Base-by-base conservation (phyloP, 2,113 vertebrate genomes). In the Desmodus rotundus region DNA sequence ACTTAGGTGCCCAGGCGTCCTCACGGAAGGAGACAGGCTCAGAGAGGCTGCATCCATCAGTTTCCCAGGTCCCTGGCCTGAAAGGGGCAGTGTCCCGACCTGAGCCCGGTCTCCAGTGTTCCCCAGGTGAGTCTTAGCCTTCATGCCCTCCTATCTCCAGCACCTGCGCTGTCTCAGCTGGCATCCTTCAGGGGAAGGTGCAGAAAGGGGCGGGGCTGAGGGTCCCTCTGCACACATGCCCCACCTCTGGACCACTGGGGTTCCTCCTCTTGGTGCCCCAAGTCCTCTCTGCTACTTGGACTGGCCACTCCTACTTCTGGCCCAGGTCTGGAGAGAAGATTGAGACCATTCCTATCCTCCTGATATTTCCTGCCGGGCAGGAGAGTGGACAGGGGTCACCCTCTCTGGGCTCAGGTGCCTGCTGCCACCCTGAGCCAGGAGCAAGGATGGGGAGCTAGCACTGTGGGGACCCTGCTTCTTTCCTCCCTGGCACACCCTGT, bases 91-190 rank as follows among this genome's bases (percentile, higher is more conserved):
- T 26, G 38, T n/a, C 56, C 89, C 56, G 63, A 12, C 22, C 43
- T 10, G 41, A 70, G 19, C 36, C n/a, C 2, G 13, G n/a, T 4
- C 3, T 26, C 41, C 3, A 1, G 38, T 3, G 26, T 13, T 17
- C 26, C 11, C 24, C 9, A 20, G 54, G 52, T 8, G 20, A 41
- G 45, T 17, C 45, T 65, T n/a, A 16, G 0, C 33, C 16, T 1
- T 3, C 3, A 12, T 0, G 3, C 4, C 11, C 14, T 5, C 0
- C 15, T 6, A 41, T 26, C 81, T 65, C 83, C 54, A 12, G 2
- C 3, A 3, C 43, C 41, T 24, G 15, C 2, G 0, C 67, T 4
- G 9, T 5, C 47, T 45, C 0, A 0, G 7, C 28, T 19, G 3
- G 10, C 41, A n/a, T 45, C 63, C 26, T 22, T 16, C 41, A 2